phyloP scores from a whole-genome alignment of 2,797 vertebrate species.

The Amblyraja radiata region DNA sequence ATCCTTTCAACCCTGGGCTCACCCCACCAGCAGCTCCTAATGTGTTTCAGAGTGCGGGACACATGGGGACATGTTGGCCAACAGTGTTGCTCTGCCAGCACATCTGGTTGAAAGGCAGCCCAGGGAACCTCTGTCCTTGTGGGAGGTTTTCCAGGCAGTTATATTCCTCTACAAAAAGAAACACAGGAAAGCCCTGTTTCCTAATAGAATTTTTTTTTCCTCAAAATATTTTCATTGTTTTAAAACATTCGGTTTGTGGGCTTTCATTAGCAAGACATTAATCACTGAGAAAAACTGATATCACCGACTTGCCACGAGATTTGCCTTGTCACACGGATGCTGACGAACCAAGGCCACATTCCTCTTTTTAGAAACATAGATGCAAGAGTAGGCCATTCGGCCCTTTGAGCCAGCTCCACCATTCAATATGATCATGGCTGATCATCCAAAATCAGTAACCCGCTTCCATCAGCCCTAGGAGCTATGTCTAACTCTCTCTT shows the following conservation, averaged over 20 bases:
- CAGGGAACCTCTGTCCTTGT: not conserved
- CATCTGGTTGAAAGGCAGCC: not conserved
- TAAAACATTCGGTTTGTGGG: not conserved
- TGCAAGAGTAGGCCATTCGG: too few relatives aligned
- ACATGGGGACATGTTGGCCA: not conserved
- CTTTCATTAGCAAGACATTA: not conserved
- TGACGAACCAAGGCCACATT: not conserved
- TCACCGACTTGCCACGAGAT: not conserved
- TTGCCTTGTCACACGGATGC: not conserved
- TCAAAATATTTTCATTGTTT: not conserved
- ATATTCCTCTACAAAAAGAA: not conserved
- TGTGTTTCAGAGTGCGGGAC: not conserved
- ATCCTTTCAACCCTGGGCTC: too few relatives aligned
- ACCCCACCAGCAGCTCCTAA: not conserved
- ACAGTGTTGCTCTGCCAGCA: not conserved
- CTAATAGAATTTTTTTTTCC: not conserved
- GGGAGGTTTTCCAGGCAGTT: not conserved
- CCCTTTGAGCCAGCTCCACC: too few relatives aligned
- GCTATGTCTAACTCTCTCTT: too few relatives aligned
- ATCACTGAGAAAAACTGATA: not conserved
- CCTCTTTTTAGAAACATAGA: not conserved
- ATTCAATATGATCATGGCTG: too few relatives aligned
- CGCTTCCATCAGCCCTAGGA: too few relatives aligned
- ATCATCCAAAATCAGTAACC: too few relatives aligned
- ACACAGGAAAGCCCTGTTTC: not conserved